Evolutionary conservation across 2,113 vertebrate species (phyloP).

Genomic region (Muntiacus muntjak): DNA sequence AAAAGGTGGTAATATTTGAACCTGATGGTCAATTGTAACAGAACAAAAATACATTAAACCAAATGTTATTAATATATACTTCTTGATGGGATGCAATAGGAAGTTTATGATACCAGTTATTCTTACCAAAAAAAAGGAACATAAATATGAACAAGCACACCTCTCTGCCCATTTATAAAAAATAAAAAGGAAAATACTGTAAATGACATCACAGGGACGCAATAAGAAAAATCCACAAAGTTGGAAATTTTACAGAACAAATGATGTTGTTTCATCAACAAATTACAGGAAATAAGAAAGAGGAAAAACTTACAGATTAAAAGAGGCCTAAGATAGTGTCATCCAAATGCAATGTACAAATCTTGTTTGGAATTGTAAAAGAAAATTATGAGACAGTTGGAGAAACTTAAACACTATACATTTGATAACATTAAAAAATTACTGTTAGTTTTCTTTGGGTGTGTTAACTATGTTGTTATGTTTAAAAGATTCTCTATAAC

Average conservation of each 20-base stretch:
- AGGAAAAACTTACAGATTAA: not conserved
- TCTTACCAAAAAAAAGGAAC: not conserved
- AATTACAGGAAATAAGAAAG: not conserved
- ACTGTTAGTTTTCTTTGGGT: not conserved
- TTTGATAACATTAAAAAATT: not conserved
- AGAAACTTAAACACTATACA: not conserved
- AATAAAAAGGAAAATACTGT: not conserved
- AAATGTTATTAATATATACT: not conserved
- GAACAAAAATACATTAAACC: not conserved
- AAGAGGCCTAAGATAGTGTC: not conserved
- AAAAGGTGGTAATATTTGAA: not conserved
- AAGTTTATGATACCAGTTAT: not conserved
- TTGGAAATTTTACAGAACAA: not conserved
- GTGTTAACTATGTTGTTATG: not conserved
- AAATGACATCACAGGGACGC: not conserved
- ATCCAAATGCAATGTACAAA: not conserved
- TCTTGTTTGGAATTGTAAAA: not conserved
- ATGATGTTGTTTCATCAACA: constrained; percentile 27
- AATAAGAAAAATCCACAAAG: not conserved
- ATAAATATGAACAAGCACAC: not conserved
- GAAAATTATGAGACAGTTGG: not conserved
- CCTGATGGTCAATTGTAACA: not conserved
- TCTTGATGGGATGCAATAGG: not conserved
- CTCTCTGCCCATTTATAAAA: not conserved
- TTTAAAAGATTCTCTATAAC: not conserved